Evolutionary conservation across 1,140 invertebrate species (phyloP).

Genomic region (Micrasema longulum): DNA sequence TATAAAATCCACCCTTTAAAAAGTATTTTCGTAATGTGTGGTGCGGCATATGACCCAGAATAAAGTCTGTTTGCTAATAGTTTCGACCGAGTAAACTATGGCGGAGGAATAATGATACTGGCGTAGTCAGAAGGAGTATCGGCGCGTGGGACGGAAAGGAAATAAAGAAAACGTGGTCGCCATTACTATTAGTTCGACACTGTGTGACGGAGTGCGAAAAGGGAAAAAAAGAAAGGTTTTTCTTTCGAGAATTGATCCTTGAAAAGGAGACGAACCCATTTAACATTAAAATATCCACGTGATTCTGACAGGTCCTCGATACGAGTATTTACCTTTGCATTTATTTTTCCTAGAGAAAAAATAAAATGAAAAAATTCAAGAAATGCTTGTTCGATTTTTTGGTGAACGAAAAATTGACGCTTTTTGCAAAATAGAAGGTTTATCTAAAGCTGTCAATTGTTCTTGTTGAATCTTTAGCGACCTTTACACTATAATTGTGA

Average conservation of each 20-base stretch:
- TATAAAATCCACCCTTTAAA: constrained; percentile 15
- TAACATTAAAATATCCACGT: too few relatives aligned
- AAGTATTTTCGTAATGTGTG: not conserved
- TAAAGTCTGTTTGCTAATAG: not conserved
- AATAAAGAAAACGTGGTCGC: constrained; percentile 19
- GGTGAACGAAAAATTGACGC: too few relatives aligned
- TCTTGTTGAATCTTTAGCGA: too few relatives aligned
- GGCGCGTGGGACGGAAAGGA: constrained; percentile 13
- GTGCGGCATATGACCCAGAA: not conserved
- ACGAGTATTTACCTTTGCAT: too few relatives aligned
- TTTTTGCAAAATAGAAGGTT: too few relatives aligned
- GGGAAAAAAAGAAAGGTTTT: not conserved
- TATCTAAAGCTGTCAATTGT: too few relatives aligned
- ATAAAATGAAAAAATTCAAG: too few relatives aligned
- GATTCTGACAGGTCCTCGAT: too few relatives aligned
- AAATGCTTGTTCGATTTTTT: too few relatives aligned
- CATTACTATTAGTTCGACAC: not conserved
- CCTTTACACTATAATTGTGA: too few relatives aligned
- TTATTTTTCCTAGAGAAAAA: too few relatives aligned
- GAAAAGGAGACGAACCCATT: too few relatives aligned
- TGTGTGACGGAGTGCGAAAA: not conserved
- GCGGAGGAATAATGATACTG: constrained; percentile 1
- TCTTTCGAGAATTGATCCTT: not conserved
- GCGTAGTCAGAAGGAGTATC: constrained; percentile 11
- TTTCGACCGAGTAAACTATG: constrained; percentile 6